A percentile compares a stretch with the other conserved stretches of the same genome.
Conservation (phyloP, 2,888 invertebrate species). For the Phortica okadai region DNA sequence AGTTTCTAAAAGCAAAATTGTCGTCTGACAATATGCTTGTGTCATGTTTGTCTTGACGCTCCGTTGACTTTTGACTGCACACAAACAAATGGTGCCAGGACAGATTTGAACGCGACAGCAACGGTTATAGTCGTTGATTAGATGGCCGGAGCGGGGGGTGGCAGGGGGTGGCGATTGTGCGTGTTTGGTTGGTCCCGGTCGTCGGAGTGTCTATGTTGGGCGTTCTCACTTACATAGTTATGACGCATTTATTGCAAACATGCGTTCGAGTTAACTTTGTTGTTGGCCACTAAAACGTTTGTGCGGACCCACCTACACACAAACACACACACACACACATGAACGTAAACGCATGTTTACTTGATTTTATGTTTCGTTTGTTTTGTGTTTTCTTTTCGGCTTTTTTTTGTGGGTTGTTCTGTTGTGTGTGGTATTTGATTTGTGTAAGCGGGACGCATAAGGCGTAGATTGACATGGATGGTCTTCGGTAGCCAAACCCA, state of each 20-base stretch:
- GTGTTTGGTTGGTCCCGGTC: conserved; percentile 13
- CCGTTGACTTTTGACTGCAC: conserved; percentile 63
- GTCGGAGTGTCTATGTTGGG: conserved; percentile 17
- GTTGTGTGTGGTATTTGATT: neutral
- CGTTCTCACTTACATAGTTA: conserved; percentile 29
- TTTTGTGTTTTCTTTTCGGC: neutral
- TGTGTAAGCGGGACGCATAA: neutral
- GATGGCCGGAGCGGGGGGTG: neutral
- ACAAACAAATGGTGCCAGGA: conserved; percentile 53
- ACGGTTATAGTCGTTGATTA: neutral
- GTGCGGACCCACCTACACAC: conserved; percentile 16
- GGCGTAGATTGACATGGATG: neutral
- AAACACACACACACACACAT: conserved; percentile 1
- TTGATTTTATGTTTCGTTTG: conserved; percentile 27
- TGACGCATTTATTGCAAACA: conserved; percentile 52
- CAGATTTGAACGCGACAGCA: conserved; percentile 17
- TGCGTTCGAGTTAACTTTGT: conserved; percentile 27
- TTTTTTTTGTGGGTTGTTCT: neutral
- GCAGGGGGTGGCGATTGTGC: neutral
- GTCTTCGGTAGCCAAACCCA: conserved; percentile 18
- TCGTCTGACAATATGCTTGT: conserved; percentile 63
- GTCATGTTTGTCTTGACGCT: conserved; percentile 71
- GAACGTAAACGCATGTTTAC: neutral
- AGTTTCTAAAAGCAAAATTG: conserved; percentile 28
- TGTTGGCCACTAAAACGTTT: conserved; percentile 32